These are phyloP conservation scores for Drosophila robusta DNA, from an alignment of 2,888 invertebrate genomes.

Conservation along the genomic window DNA sequence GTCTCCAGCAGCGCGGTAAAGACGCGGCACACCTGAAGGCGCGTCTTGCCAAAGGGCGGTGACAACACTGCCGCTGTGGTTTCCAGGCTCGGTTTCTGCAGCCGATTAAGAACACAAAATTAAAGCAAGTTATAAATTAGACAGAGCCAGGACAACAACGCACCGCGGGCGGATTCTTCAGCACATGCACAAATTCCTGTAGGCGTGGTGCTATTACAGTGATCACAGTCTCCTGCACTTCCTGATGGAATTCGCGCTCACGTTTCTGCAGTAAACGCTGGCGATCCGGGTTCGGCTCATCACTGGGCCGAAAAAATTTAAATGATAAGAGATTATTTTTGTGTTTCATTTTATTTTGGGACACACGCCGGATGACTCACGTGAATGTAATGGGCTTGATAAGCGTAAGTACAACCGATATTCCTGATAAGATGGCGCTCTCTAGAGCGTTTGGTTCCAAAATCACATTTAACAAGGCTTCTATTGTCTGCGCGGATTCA, in stretches of 20 bases:
- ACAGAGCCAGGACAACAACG: conserved; percentile 43
- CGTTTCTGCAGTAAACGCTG: conserved; percentile 82
- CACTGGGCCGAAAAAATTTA: conserved; percentile 60
- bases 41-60: conserved; percentile 91
- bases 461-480: conserved; percentile 90
- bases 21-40: conserved; percentile 92
- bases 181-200: conserved; percentile 89
- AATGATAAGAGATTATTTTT: neutral
- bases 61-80: conserved; percentile 90
- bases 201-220: conserved; percentile 88
- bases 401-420: conserved; percentile 91
- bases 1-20: conserved; percentile 91
- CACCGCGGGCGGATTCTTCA: conserved; percentile 90
- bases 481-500: conserved; percentile 89
- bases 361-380: conserved; percentile 63
- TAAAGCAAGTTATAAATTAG: too few relatives aligned
- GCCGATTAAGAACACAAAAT: neutral
- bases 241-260: conserved; percentile 87
- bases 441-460: conserved; percentile 89
- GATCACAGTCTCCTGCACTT: conserved; percentile 88
- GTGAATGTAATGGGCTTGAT: conserved; percentile 85
- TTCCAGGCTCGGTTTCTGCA: conserved; percentile 88
- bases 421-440: conserved; percentile 91
- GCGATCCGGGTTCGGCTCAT: conserved; percentile 84
- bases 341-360: neutral